Conservation (phyloP, 2,888 invertebrate species). For the Leptopterna dolabrata region DNA sequence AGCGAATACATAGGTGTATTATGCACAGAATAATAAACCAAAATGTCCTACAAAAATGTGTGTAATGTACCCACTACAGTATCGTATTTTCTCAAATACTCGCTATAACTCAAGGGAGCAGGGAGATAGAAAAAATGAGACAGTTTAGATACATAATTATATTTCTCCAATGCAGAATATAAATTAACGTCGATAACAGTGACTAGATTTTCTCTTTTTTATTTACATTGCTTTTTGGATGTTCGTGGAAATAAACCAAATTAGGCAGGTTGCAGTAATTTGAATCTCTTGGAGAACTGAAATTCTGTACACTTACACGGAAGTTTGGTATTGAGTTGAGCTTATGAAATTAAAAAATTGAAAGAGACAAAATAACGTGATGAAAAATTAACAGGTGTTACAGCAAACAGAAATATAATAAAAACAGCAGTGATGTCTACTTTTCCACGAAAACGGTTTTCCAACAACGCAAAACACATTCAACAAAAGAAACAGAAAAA, state of each 20-base stretch:
- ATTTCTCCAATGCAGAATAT: slow-evolving; percentile 48
- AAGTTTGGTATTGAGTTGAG: slow-evolving; percentile 10
- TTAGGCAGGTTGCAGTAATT: background rate
- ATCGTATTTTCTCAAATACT: too few species aligned
- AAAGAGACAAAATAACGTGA: background rate
- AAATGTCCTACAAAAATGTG: too few species aligned
- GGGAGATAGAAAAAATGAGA: background rate
- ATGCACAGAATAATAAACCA: too few species aligned
- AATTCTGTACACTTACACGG: background rate
- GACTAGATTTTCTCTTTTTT: slow-evolving; percentile 45
- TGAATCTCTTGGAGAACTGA: background rate
- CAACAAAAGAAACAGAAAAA: background rate
- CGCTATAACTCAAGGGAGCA: too few species aligned
- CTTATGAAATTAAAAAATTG: background rate
- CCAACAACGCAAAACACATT: background rate
- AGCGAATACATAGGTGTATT: too few species aligned
- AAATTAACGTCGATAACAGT: slow-evolving; percentile 52
- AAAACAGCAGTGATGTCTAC: background rate
- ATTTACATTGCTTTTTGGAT: slow-evolving; percentile 43
- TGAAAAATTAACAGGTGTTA: background rate
- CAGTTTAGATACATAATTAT: slow-evolving; percentile 49
- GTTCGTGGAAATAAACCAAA: background rate
- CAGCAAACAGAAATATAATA: background rate
- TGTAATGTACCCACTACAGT: too few species aligned
- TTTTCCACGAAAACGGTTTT: background rate